These are phyloP conservation scores for Disparrhopalites patrizii DNA, from an alignment of 2,888 invertebrate genomes.

Conservation along the genomic window DNA sequence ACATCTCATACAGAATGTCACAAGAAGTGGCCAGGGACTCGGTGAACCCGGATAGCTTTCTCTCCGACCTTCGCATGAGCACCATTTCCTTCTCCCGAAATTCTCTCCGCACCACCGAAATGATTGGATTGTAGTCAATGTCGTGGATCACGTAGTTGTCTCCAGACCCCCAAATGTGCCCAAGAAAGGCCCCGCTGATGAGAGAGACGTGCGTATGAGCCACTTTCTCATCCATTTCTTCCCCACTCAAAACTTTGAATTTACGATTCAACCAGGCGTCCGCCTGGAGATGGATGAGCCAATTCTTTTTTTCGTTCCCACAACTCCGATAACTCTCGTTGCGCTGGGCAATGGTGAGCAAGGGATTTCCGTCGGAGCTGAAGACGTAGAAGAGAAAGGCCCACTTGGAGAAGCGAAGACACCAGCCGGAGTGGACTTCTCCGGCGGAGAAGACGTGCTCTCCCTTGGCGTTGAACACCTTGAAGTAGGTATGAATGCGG, in stretches of 20 bases:
- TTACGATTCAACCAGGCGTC: not conserved
- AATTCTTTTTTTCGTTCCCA: not conserved
- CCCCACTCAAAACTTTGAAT: not conserved
- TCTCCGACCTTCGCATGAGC: not conserved
- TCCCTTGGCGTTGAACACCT: not conserved
- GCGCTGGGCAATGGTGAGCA: not conserved
- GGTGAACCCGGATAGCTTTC: not conserved
- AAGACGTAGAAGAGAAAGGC: constrained; percentile 1
- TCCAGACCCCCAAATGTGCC: not conserved
- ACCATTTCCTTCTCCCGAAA: not conserved
- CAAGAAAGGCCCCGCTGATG: not conserved
- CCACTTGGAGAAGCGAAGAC: not conserved
- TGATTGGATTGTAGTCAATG: not conserved
- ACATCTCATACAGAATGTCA: not conserved
- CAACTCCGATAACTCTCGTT: not conserved
- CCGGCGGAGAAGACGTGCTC: constrained; percentile 14
- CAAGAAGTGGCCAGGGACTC: not conserved
- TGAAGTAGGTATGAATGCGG: not conserved
- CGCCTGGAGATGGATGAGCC: not conserved
- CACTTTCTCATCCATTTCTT: not conserved
- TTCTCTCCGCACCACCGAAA: not conserved
- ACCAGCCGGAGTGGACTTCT: not conserved
- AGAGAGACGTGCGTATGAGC: not conserved
- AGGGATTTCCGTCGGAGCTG: not conserved
- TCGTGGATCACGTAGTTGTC: not conserved